These are phyloP conservation scores for Tachysurus fulvidraco DNA, from an alignment of 2,113 vertebrate species.

Conservation along the genomic window DNA sequence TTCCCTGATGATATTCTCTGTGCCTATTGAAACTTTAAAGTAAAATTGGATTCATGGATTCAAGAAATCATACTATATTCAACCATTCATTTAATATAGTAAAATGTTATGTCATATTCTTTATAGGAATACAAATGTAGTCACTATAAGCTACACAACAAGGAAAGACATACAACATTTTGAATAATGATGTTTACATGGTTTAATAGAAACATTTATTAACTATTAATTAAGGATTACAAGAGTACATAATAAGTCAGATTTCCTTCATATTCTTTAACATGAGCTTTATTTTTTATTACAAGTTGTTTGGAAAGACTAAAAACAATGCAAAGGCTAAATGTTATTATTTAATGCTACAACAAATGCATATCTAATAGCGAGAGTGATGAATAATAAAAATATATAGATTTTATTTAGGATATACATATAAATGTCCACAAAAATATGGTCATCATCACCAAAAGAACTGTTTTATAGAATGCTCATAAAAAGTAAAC, in stretches of 20 bases:
- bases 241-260: background rate
- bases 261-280: background rate
- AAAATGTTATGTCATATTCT: background rate
- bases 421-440: background rate
- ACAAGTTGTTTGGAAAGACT: background rate
- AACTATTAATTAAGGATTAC: background rate
- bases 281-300: background rate
- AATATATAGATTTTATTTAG: background rate
- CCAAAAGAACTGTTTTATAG: background rate
- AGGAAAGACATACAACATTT: background rate
- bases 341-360: background rate
- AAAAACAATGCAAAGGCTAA: background rate
- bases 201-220: background rate
- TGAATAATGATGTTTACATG: background rate
- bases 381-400: no score
- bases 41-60: background rate
- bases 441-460: background rate
- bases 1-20: background rate
- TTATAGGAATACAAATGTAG: background rate
- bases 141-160: background rate
- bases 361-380: background rate
- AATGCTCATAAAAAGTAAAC: background rate
- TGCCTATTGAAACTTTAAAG: background rate
- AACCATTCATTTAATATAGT: background rate
- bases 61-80: background rate